Percentiles rank a stretch among this genome's conserved stretches.
Conservation (phyloP, 2,888 invertebrate species). For the Diachrysia chrysitis region DNA sequence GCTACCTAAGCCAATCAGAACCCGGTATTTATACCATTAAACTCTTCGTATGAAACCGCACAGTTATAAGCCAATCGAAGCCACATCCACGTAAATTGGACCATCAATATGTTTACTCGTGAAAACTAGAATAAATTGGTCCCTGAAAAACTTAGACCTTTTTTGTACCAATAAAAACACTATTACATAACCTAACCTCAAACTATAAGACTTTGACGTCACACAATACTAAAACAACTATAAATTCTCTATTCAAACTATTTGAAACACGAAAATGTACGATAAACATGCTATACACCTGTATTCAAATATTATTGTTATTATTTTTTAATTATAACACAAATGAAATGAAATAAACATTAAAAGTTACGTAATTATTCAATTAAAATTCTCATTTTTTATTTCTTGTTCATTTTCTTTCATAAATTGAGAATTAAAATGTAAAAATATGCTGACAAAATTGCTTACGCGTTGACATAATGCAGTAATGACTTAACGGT, state of each 20-base stretch:
- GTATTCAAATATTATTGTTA: conserved; percentile 35
- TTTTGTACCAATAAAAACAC: conserved; percentile 62
- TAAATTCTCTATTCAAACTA: conserved; percentile 26
- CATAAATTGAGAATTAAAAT: conserved; percentile 30
- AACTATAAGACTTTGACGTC: conserved; percentile 71
- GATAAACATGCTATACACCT: conserved; percentile 49
- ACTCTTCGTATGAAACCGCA: conserved; percentile 18
- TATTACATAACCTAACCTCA: conserved; percentile 86
- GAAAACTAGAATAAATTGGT: conserved; percentile 42
- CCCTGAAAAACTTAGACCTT: conserved; percentile 51
- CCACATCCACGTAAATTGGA: conserved; percentile 34
- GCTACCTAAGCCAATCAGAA: conserved; percentile 22
- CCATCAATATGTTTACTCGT: conserved; percentile 1
- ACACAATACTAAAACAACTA: conserved; percentile 54
- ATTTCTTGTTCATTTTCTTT: conserved; percentile 22
- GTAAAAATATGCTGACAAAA: conserved; percentile 36
- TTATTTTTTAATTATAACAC: conserved; percentile 24
- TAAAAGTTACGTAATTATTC: conserved; percentile 37
- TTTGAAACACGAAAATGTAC: conserved; percentile 54
- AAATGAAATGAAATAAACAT: conserved; percentile 16
- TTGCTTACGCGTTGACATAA: conserved; percentile 74
- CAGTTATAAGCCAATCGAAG: conserved; percentile 25
- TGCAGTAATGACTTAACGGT: conserved; percentile 75
- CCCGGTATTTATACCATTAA: conserved; percentile 10
- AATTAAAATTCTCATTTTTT: conserved; percentile 10